Conservation (phyloP, 2,113 vertebrate genomes). For the Silurus asotus region DNA sequence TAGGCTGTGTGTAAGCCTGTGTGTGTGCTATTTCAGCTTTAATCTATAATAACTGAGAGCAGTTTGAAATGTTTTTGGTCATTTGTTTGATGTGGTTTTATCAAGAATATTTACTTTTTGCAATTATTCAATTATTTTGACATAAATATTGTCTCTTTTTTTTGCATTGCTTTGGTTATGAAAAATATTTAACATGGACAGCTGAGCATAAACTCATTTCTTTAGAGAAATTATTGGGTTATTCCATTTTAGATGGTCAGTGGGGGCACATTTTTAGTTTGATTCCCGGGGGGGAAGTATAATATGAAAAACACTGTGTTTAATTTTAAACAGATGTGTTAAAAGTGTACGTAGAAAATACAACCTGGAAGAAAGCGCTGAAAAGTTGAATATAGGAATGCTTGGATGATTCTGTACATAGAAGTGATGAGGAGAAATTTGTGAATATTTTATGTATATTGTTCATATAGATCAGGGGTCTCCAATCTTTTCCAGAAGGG, state of each 20-base stretch:
- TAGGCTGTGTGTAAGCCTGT: neutral
- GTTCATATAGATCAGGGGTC: no score
- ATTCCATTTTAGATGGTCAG: neutral
- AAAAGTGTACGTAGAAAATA: neutral
- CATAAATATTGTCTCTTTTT: neutral
- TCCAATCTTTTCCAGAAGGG: no score
- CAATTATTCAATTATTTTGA: neutral
- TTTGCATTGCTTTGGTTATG: neutral
- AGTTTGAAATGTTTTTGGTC: neutral
- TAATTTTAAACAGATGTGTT: neutral
- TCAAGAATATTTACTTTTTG: neutral
- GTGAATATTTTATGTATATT: neutral
- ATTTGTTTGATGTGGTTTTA: neutral
- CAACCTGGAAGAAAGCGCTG: slow-evolving; percentile 28
- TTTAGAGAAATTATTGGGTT: neutral
- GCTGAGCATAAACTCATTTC: neutral
- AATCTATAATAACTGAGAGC: no score
- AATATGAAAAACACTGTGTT: neutral
- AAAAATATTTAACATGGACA: neutral
- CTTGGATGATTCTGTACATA: slow-evolving; percentile 25
- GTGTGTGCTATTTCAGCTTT: neutral
- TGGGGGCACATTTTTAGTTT: neutral
- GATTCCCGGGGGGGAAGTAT: neutral
- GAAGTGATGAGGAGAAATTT: neutral
- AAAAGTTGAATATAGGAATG: slow-evolving; percentile 19